A percentile compares a stretch with the other conserved stretches of the same genome.
These are phyloP conservation scores for Melipona quadrifasciata DNA, from an alignment of 1,140 invertebrate species.

Conservation along the genomic window DNA sequence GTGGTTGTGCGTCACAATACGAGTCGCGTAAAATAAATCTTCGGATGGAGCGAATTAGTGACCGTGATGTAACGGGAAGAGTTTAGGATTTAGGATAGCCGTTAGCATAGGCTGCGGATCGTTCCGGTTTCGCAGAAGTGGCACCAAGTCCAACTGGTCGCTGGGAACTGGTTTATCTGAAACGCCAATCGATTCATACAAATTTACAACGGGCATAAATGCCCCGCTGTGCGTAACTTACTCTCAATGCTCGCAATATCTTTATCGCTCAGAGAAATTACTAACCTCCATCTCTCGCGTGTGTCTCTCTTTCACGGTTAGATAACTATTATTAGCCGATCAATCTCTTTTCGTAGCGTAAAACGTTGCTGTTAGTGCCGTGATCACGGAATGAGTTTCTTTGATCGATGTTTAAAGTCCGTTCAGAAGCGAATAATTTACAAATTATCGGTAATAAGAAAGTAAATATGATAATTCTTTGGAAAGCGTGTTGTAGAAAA, in stretches of 20 bases:
- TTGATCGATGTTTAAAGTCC: background rate
- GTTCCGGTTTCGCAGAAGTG: background rate
- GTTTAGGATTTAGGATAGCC: background rate
- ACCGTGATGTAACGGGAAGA: slow-evolving; percentile 10
- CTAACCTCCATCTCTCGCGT: background rate
- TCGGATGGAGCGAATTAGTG: background rate
- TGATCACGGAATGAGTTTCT: background rate
- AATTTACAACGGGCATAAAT: slow-evolving; percentile 15
- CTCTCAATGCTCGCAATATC: background rate
- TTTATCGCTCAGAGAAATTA: background rate
- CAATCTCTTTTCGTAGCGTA: background rate
- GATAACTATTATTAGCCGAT: background rate
- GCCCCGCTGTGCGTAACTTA: background rate
- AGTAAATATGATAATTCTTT: too few relatives aligned
- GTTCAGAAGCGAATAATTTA: background rate
- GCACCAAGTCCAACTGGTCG: background rate
- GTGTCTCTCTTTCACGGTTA: background rate
- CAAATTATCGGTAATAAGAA: background rate
- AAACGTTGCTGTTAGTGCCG: background rate
- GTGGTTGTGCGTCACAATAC: too few relatives aligned
- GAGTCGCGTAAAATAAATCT: too few relatives aligned
- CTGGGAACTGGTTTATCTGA: slow-evolving; percentile 18
- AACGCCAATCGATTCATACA: background rate
- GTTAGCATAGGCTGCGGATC: too few relatives aligned
- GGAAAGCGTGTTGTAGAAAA: too few relatives aligned